A percentile compares a stretch with the other conserved stretches of the same genome.
Conservation (phyloP, 2,113 vertebrate genomes). For the Actenoides lindsayi region DNA sequence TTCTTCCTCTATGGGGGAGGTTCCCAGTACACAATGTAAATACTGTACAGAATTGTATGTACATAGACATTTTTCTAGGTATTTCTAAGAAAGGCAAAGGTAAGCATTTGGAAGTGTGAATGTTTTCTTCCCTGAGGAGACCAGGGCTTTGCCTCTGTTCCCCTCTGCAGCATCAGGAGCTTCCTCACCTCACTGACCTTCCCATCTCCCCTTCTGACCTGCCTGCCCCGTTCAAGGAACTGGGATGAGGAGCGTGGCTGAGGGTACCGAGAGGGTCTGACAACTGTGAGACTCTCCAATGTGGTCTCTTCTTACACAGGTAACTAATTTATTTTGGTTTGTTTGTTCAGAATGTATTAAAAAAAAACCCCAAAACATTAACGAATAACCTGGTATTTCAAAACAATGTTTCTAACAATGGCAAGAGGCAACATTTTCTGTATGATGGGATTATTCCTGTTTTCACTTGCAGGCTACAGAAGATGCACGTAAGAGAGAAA, state of each 20-base stretch:
- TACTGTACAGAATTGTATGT: accelerated
- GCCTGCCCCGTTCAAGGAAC: neutral
- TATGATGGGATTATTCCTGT: neutral
- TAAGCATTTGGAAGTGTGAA: neutral
- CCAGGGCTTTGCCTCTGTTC: neutral
- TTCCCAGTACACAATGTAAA: neutral
- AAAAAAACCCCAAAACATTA: neutral
- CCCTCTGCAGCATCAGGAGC: neutral
- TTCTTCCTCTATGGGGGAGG: neutral
- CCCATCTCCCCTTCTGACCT: neutral
- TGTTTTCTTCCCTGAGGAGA: neutral
- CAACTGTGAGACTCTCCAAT: too few species aligned
- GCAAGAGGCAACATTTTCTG: neutral
- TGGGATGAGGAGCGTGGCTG: neutral
- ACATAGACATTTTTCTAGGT: accelerated
- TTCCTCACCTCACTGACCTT: neutral
- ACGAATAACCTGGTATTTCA: neutral
- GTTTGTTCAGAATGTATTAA: too few species aligned
- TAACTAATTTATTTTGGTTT: too few species aligned
- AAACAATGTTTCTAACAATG: neutral
- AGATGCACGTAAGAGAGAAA: neutral
- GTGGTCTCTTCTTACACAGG: neutral
- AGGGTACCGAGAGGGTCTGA: neutral
- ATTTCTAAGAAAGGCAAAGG: neutral
- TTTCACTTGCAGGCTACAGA: neutral